Base-by-base conservation (phyloP, 2,797 vertebrate species). In the Danio jaintianensis region DNA sequence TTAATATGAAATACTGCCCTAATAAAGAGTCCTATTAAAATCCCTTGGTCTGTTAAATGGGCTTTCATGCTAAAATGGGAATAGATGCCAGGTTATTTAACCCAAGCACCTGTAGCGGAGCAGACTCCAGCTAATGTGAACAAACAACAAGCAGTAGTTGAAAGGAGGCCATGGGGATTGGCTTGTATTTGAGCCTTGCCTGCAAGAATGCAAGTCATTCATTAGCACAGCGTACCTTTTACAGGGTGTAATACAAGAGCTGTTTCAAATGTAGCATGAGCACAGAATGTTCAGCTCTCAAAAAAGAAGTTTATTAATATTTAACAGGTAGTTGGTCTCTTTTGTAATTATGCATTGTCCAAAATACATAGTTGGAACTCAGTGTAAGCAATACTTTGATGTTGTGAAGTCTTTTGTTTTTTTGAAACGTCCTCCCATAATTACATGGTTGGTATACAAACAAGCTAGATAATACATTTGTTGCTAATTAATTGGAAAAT, bases 91-190 rank as follows among this genome's bases (percentile, higher is more conserved):
- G 9, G 29, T 40, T 52, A 18, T 69, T 69, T 18, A n/a, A 69
- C 40, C n/a, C 10, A 53, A 70, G 67, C 50, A 53, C 67, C 29
- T 53, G 29, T 53, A 40, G 67, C 67, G 53, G 67, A 70, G 48
- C 29, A 53, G 48, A 48, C n/a, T 70, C 48, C 67, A 18, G 6
- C 48, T 40, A 40, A 70, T 40, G 29, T 53, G 10, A 20, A 38
- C 50, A 53, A n/a, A 70, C 48, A 40, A 40, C 29, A 70, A 67
- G 48, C n/a, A 70, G 36, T 16, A 40, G 29, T 38, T 70, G 36
- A 53, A 40, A 70, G 36, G 36, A 70, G 53, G 36, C 16, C 50
- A 43, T 63, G 10, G 43, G n/a, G 9, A 69, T 53, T 69, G 15
- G 48, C 16, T 69, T 53, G 48, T 53, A 12, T 40, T 18, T 53